Percentiles rank a stretch among this genome's conserved stretches.
Conservation (phyloP, 2,888 invertebrate species). For the Caenorhabditis doughertyi region DNA sequence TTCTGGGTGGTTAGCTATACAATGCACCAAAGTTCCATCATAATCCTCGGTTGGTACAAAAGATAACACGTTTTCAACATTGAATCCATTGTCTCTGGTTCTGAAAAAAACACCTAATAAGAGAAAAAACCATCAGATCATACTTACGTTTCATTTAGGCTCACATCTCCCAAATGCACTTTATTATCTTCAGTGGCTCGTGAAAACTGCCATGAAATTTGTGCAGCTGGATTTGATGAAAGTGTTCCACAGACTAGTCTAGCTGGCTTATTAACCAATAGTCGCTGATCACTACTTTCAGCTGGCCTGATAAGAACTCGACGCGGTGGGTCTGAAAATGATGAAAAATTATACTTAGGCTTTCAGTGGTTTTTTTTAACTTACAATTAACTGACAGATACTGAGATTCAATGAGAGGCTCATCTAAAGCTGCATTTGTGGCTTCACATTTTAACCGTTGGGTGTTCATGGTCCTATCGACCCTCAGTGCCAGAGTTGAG, state of each 20-base stretch:
- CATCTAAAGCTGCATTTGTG: slow-evolving; percentile 78
- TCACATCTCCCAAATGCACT: slow-evolving; percentile 69
- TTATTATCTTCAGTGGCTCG: slow-evolving; percentile 53
- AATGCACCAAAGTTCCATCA: slow-evolving; percentile 77
- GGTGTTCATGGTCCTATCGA: slow-evolving; percentile 80
- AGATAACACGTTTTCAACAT: slow-evolving; percentile 74
- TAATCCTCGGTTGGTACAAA: slow-evolving; percentile 78
- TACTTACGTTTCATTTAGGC: slow-evolving; percentile 74
- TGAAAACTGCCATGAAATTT: slow-evolving; percentile 67
- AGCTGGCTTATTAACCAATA: slow-evolving; percentile 75
- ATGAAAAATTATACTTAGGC: neutral
- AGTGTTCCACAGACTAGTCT: slow-evolving; percentile 76
- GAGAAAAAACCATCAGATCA: no score
- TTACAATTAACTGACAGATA: slow-evolving; percentile 77
- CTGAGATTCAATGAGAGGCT: slow-evolving; percentile 77
- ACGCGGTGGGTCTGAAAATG: slow-evolving; percentile 73
- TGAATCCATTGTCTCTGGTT: slow-evolving; percentile 64
- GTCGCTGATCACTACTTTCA: slow-evolving; percentile 67
- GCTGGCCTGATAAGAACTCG: slow-evolving; percentile 74
- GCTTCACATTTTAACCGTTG: slow-evolving; percentile 79
- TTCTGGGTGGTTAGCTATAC: slow-evolving; percentile 79
- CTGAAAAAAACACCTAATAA: slow-evolving; percentile 59
- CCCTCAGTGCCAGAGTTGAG: slow-evolving; percentile 74
- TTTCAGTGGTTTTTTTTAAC: no score
- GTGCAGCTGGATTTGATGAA: slow-evolving; percentile 81